Base-by-base conservation (phyloP, 2,888 invertebrate species). In the Pristionchus japonicus region DNA sequence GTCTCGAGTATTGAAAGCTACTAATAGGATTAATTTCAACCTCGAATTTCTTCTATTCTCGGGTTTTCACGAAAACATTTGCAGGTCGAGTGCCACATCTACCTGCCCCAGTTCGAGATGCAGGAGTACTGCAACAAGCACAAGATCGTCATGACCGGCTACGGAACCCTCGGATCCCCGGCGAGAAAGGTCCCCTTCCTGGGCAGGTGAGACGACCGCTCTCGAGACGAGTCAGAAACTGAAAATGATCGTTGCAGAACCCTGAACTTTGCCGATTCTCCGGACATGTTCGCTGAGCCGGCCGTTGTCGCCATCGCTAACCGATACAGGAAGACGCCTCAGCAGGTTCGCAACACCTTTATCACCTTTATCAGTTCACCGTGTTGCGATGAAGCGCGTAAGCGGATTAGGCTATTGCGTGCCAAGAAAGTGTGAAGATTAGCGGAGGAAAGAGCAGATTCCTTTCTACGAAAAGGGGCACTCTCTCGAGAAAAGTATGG, bases 161-260 rank as follows among this genome's bases (percentile, higher is more conserved):
- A 86, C 23, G 86, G 86, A 23, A 49, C 86, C 20, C 86, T 86
- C 74, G 86, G 70, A n/a, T 70, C 86, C 6, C 86, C 86, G 20
- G 86, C n/a, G 1, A 31, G 86, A 23, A 85, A 85, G 11, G 43
- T 85, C 0, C 27, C 23, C 13, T 64, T 43, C 64, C 37, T 40
- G 1, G 61, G 61, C 85, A 61, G 40, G 85, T 37, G 37, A 57
- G 83, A 57, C 6, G n/a, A 9, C n/a, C n/a, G n/a, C n/a, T n/a
- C n/a, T 83, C 43, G 43, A 43, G 11, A 11, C 43, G 43, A 43
- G 11, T 9, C 43, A 43, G 11, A 43, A 43, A 43, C 43, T 9
- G 11, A 43, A 43, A 43, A 43, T n/a, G n/a, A n/a, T n/a, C n/a
- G n/a, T n/a, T n/a, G 31, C 52, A 85, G 85, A 31, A 37, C 23